Base-by-base conservation (phyloP, 1,140 invertebrate species). In the Zaprionus gabonicus region DNA sequence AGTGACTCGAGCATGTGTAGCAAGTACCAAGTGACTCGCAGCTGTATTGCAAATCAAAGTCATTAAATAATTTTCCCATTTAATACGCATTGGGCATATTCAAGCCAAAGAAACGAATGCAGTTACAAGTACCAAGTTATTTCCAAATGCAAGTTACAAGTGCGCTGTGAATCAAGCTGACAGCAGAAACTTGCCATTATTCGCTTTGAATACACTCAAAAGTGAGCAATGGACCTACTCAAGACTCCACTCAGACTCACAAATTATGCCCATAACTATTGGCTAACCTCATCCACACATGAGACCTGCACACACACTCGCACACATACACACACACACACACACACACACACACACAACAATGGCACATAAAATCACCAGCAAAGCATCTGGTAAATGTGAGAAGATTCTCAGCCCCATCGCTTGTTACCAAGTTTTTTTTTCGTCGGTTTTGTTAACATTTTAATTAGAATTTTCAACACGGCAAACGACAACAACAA, bases 401-500 rank as follows among this genome's bases (percentile, higher is more conserved):
- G 73, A 76, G 73, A 76, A 71, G 55, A 53, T 76, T 76, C 73
- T 76, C 73, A 75, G 69, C 41, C 53, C 23, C 25, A 49, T 55
- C 57, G 49, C 55, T 51, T 27, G 31, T 38, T 38, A 55, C 44
- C 31, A 31, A 57, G 28, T 69, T 46, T 57, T 15, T 34, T 41
- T 51, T 66, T 34, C 46, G 46, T 49, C 41, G n/a, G 46, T 75
- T 58, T 70, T 69, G 55, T 60, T 46, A 44, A 76, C 63, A 72
- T 80, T 80, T 68, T 81, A 79, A 79, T 81, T 81, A 76, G 64
- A 81, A 75, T 71, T 69, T 81, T 77, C 65, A 76, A 79, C 77
- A 76, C 49, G 70, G 44, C 34, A 27, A 59, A 27, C 41, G 28
- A 27, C 71, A 36, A 74, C 58, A 59, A 53, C 34, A 20, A 38